Percentiles rank a stretch among this genome's conserved stretches.
Conservation (phyloP, 2,113 vertebrate genomes). For the Nothoprocta pentlandii region DNA sequence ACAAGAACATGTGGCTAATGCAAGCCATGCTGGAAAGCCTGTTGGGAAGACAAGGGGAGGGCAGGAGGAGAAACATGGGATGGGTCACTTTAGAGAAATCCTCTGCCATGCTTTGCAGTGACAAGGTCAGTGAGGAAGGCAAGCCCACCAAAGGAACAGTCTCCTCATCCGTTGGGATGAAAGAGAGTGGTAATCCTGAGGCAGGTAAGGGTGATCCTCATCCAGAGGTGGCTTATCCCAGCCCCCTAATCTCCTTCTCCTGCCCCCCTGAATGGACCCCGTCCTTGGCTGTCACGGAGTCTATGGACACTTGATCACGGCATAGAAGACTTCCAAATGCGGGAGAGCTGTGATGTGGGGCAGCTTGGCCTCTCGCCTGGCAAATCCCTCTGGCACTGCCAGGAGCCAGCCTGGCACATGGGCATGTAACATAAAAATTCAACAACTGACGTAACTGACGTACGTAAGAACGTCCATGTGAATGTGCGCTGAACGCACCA, state of each 20-base stretch:
- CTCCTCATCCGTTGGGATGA: neutral
- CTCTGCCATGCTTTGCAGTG: neutral
- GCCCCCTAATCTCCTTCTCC: neutral
- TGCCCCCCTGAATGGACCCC: neutral
- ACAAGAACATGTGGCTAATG: constrained; percentile 17
- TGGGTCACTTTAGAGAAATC: neutral
- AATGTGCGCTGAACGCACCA: neutral
- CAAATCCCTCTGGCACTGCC: neutral
- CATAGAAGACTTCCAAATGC: rapidly evolving
- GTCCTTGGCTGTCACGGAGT: rapidly evolving
- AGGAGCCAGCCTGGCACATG: neutral
- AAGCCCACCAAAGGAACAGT: neutral
- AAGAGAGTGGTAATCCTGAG: neutral
- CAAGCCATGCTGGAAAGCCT: constrained; percentile 26
- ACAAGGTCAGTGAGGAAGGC: neutral
- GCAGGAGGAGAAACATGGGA: neutral
- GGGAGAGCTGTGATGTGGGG: neutral
- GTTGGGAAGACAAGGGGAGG: neutral
- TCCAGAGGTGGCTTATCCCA: rapidly evolving
- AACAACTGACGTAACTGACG: neutral
- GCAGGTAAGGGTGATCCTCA: neutral
- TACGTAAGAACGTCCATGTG: neutral
- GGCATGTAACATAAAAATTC: neutral
- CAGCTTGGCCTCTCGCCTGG: neutral
- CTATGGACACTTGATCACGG: neutral